Percentiles rank a stretch among this genome's conserved stretches.
Conservation (phyloP, 2,797 vertebrate species). For the Mormyrops attenuatus region DNA sequence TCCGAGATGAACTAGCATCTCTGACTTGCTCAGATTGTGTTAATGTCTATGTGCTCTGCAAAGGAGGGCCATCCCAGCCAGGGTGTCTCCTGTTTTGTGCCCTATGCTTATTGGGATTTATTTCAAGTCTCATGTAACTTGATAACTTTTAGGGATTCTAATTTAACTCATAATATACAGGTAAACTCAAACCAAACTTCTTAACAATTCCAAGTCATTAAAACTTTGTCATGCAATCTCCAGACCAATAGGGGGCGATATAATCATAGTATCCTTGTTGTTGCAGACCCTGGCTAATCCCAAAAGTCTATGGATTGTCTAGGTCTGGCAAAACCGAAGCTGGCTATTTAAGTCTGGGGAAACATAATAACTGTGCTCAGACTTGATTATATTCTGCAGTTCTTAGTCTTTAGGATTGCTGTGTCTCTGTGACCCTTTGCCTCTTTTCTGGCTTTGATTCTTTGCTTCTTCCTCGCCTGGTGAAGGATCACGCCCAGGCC, state of each 20-base stretch:
- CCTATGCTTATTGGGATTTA: neutral
- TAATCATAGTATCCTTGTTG: neutral
- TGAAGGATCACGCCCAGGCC: neutral
- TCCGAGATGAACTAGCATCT: neutral
- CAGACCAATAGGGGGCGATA: neutral
- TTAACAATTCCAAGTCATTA: neutral
- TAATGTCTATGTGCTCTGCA: neutral
- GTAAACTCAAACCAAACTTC: neutral
- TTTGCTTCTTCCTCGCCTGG: neutral
- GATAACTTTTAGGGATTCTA: neutral
- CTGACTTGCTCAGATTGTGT: neutral
- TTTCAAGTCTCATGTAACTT: neutral
- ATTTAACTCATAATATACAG: neutral
- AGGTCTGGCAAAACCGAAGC: neutral
- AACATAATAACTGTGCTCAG: neutral
- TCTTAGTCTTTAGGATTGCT: neutral
- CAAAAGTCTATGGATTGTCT: neutral
- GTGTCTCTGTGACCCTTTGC: neutral
- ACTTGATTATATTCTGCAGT: neutral
- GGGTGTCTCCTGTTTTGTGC: neutral
- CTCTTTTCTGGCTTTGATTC: neutral
- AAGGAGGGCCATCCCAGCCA: neutral
- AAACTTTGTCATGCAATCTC: neutral
- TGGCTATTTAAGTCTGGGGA: neutral
- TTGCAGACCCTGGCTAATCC: neutral